Conservation (phyloP, 2,888 invertebrate species). For the Epistrophe eligans region DNA sequence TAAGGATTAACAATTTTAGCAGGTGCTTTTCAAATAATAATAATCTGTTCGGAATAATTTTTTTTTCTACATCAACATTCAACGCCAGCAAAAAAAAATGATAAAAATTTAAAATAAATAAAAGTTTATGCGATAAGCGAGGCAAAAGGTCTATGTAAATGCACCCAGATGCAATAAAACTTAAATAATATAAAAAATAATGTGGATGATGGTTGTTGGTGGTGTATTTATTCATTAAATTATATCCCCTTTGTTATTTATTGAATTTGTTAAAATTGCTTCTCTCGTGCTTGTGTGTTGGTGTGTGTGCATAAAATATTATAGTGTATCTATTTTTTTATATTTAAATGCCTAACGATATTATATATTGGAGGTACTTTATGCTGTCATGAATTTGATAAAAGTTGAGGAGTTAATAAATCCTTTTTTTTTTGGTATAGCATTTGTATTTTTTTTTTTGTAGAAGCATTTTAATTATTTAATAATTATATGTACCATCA, state of each 20-base stretch:
- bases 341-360: neutral
- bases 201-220: neutral
- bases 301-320: conserved; percentile 24
- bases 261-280: conserved; percentile 24
- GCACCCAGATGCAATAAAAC: neutral
- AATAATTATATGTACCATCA: neutral
- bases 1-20: neutral
- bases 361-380: conserved; percentile 2
- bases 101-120: neutral
- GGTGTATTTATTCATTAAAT: conserved; percentile 21
- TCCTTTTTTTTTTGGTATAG: neutral
- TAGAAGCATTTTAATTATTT: neutral
- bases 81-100: neutral
- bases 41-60: neutral
- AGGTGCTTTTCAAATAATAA: conserved; percentile 26
- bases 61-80: no score
- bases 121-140: neutral
- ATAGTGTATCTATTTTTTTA: neutral
- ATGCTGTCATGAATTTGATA: neutral
- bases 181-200: no score
- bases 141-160: neutral
- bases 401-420: conserved; percentile 18
- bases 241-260: conserved; percentile 22
- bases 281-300: neutral
- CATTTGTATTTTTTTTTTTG: neutral